A percentile compares a stretch with the other conserved stretches of the same genome.
Conservation (phyloP, 2,797 vertebrate species). For the Denticeps clupeoides region DNA sequence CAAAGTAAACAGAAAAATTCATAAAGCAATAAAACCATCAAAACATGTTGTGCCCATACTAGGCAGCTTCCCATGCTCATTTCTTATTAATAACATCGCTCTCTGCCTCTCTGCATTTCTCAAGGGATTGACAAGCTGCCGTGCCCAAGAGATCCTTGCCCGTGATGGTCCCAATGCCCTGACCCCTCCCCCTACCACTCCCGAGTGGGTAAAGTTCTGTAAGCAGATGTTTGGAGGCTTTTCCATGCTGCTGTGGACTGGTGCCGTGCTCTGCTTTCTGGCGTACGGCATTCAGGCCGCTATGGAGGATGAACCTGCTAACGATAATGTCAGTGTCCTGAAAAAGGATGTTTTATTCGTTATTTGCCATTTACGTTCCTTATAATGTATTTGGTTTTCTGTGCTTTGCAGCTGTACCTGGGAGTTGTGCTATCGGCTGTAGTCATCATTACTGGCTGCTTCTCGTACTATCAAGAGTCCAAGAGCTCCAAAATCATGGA, state of each 20-base stretch:
- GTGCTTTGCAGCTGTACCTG: constrained; percentile 68
- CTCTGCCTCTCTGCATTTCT: no score
- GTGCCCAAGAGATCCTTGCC: constrained; percentile 68
- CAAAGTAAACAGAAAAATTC: no score
- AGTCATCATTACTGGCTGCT: constrained; percentile 78
- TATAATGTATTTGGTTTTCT: not conserved
- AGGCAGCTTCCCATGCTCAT: not conserved
- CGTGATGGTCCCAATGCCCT: constrained; percentile 73
- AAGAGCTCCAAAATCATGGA: constrained; percentile 85
- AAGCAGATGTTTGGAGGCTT: constrained; percentile 77
- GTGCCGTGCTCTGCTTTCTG: constrained; percentile 71
- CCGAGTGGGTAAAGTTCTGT: constrained; percentile 79
- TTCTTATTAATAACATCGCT: no score
- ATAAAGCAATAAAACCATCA: not conserved
- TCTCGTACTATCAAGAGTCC: constrained; percentile 81
- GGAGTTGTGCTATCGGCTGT: constrained; percentile 72
- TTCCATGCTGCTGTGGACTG: constrained; percentile 75
- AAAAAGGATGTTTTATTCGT: not conserved
- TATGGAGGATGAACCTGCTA: constrained; percentile 56
- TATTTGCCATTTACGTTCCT: not conserved
- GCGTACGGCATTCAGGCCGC: constrained; percentile 60
- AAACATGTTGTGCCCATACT: not conserved
- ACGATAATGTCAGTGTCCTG: constrained; percentile 63
- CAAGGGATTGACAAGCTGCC: constrained; percentile 57
- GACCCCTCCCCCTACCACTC: constrained; percentile 74